phyloP scores from a whole-genome alignment of 2,888 invertebrate genomes.

The Ophion ellenae region DNA sequence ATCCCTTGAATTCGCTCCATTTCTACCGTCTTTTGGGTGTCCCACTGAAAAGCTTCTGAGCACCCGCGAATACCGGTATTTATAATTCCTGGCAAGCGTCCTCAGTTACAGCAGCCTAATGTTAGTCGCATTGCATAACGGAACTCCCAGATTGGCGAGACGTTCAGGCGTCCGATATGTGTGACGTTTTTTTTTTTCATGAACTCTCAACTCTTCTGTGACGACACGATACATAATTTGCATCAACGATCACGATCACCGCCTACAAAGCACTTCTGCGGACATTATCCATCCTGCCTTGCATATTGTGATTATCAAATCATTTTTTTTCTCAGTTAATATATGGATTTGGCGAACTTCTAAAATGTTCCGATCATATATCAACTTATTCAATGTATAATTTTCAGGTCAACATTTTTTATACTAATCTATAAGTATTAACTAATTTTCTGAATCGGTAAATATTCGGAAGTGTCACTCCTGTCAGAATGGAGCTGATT shows the following conservation, averaged over 20 bases:
- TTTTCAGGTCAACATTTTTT: too few relatives aligned
- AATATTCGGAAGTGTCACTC: too few relatives aligned
- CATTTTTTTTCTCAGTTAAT: too few relatives aligned
- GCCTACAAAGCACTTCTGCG: too few relatives aligned
- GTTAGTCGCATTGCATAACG: conserved; percentile 78
- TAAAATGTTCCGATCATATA: too few relatives aligned
- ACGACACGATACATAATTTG: background rate
- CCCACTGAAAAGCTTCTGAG: conserved; percentile 60
- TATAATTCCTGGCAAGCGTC: conserved; percentile 82
- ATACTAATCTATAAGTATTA: too few relatives aligned
- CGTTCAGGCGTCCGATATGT: conserved; percentile 49
- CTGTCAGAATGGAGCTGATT: too few relatives aligned
- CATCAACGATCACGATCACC: conserved; percentile 7
- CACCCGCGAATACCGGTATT: conserved; percentile 80
- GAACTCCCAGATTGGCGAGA: conserved; percentile 64
- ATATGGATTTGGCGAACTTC: too few relatives aligned
- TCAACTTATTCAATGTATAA: too few relatives aligned
- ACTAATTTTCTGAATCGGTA: too few relatives aligned
- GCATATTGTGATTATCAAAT: too few relatives aligned
- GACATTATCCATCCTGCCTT: too few relatives aligned
- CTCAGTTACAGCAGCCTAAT: conserved; percentile 75
- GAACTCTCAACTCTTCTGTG: background rate
- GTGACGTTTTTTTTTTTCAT: conserved; percentile 30
- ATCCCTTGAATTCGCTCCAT: conserved; percentile 52
- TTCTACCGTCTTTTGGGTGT: conserved; percentile 14